phyloP scores from a whole-genome alignment of 1,140 invertebrate species.

The Anadara kagoshimensis region DNA sequence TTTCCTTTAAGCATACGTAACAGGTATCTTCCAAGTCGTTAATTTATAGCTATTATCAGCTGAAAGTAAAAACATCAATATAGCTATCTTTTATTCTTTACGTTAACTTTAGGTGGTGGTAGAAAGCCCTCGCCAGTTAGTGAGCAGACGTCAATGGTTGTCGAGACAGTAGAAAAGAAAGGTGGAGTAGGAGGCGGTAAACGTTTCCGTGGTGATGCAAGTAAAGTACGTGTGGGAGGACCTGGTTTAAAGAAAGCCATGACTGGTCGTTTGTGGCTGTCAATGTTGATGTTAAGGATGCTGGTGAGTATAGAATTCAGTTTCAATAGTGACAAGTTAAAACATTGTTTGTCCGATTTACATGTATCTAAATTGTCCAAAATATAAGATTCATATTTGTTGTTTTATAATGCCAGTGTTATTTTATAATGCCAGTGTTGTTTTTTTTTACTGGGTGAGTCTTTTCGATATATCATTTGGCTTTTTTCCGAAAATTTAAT shows the following conservation, averaged over 20 bases:
- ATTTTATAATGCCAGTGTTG: too few relatives aligned
- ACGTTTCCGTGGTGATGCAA: slow-evolving; percentile 91
- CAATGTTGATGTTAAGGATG: slow-evolving; percentile 89
- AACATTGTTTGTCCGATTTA: too few relatives aligned
- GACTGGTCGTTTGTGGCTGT: slow-evolving; percentile 92
- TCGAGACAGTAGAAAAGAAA: slow-evolving; percentile 92
- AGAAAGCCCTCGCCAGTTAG: slow-evolving; percentile 66
- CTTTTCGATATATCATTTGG: too few relatives aligned
- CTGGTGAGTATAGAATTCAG: slow-evolving; percentile 80
- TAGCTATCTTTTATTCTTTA: neutral
- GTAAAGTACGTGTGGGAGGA: slow-evolving; percentile 92
- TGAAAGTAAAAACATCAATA: too few relatives aligned
- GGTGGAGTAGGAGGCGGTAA: slow-evolving; percentile 53
- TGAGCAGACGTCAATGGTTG: slow-evolving; percentile 80
- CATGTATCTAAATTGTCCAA: too few relatives aligned
- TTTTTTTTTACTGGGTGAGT: too few relatives aligned
- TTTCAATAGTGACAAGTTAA: neutral
- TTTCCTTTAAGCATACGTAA: too few relatives aligned
- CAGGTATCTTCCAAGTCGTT: too few relatives aligned
- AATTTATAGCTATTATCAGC: too few relatives aligned
- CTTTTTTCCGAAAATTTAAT: too few relatives aligned
- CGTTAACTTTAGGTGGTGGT: slow-evolving; percentile 56
- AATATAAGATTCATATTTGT: too few relatives aligned
- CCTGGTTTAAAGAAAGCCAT: slow-evolving; percentile 97
- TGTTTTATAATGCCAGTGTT: too few relatives aligned